These are phyloP conservation scores for Lagocephalus sceleratus DNA, from an alignment of 2,797 vertebrate genomes.

Conservation along the genomic window DNA sequence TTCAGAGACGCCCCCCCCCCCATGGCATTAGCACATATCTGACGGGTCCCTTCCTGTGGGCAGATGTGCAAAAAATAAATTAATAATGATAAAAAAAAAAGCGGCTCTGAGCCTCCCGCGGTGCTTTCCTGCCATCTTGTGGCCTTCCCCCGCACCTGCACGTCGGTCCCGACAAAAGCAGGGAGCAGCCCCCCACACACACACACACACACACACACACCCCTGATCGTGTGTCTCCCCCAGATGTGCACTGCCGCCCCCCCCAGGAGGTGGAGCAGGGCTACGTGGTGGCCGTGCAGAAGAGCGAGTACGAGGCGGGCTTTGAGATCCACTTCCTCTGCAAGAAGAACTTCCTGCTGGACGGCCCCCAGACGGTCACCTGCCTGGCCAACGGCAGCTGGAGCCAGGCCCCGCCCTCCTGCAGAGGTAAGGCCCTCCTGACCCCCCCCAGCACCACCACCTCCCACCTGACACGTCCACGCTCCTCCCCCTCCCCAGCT, in stretches of 20 bases:
- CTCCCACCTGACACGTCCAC: too few relatives aligned
- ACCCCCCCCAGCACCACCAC: too few relatives aligned
- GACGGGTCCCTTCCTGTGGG: too few relatives aligned
- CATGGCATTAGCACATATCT: too few relatives aligned
- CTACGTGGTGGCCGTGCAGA: slow-evolving; percentile 82
- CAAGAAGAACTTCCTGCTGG: slow-evolving; percentile 78
- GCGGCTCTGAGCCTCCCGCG: slow-evolving; percentile 21
- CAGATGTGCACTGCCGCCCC: slow-evolving; percentile 77
- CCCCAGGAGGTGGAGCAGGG: slow-evolving; percentile 74
- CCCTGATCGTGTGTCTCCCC: background rate
- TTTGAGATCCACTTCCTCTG: slow-evolving; percentile 84
- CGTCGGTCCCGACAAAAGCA: background rate
- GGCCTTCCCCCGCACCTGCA: slow-evolving; percentile 30
- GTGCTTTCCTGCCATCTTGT: slow-evolving; percentile 65
- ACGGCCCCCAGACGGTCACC: slow-evolving; percentile 78
- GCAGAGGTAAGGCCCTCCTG: slow-evolving; percentile 81
- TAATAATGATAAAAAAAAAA: background rate
- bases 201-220: too few relatives aligned
- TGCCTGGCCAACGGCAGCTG: slow-evolving; percentile 79
- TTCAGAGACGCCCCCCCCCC: background rate
- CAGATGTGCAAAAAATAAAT: background rate
- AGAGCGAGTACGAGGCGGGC: slow-evolving; percentile 75
- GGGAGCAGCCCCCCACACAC: background rate
- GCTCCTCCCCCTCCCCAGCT: slow-evolving; percentile 50
- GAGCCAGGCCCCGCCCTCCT: slow-evolving; percentile 72